Conservation (phyloP, 2,113 vertebrate genomes). For the Chloropsis cyanopogon region DNA sequence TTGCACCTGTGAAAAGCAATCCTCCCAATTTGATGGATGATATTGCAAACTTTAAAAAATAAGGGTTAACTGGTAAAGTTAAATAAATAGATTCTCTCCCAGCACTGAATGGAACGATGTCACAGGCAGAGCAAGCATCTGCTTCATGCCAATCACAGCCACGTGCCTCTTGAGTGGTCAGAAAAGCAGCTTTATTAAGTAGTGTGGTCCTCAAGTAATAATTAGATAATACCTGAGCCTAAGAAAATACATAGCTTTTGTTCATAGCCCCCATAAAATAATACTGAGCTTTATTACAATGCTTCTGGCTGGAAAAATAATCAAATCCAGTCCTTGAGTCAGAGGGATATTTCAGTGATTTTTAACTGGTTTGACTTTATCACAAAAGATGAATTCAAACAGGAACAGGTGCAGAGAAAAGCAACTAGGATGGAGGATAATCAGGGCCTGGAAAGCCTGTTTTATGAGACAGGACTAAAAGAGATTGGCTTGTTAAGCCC, state of each 20-base stretch:
- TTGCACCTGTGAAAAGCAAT: constrained; percentile 60
- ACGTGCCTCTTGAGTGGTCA: background rate
- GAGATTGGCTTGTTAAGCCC: constrained; percentile 37
- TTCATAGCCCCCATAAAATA: background rate
- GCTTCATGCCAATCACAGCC: constrained; percentile 37
- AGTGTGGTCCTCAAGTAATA: background rate
- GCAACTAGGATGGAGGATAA: background rate
- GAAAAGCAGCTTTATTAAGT: background rate
- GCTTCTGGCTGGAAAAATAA: background rate
- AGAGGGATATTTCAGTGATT: background rate
- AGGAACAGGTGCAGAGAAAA: constrained; percentile 49
- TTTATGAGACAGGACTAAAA: constrained; percentile 11
- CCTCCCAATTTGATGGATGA: constrained; percentile 51
- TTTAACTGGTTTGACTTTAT: constrained; percentile 4
- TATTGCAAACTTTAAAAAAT: constrained; percentile 43
- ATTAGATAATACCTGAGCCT: constrained; percentile 9
- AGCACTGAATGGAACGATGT: background rate
- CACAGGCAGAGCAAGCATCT: background rate
- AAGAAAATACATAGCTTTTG: background rate
- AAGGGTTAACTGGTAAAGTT: constrained; percentile 37
- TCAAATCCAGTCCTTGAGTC: background rate
- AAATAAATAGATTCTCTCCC: constrained; percentile 47
- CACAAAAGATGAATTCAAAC: constrained; percentile 20
- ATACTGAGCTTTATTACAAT: background rate
- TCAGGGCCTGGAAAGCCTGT: constrained; percentile 4